Conservation (phyloP, 2,888 invertebrate species). For the Drosophila conformis region DNA sequence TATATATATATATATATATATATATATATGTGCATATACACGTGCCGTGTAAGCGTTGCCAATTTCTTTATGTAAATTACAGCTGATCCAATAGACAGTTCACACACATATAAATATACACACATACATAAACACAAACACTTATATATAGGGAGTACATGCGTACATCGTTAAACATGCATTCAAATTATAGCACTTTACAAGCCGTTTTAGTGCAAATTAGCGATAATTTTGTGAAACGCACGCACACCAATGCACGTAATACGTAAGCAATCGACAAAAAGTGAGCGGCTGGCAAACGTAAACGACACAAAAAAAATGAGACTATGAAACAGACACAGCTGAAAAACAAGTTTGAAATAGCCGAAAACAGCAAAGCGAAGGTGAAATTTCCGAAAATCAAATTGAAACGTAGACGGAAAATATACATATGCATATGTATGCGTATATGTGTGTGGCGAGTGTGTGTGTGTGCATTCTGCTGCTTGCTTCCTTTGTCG, state of each 20-base stretch:
- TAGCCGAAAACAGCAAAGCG: slow-evolving; percentile 81
- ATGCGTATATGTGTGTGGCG: slow-evolving; percentile 14
- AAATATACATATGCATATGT: slow-evolving; percentile 71
- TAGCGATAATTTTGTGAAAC: slow-evolving; percentile 71
- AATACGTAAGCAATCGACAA: slow-evolving; percentile 79
- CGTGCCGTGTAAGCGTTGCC: slow-evolving; percentile 62
- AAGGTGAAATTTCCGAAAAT: slow-evolving; percentile 77
- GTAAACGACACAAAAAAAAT: slow-evolving; percentile 62
- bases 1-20: slow-evolving; percentile 16
- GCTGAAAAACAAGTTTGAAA: slow-evolving; percentile 78
- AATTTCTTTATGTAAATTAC: slow-evolving; percentile 72
- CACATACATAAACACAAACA: neutral
- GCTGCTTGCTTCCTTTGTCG: slow-evolving; percentile 34
- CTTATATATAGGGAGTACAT: neutral
- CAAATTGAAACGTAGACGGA: slow-evolving; percentile 80
- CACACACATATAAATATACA: neutral
- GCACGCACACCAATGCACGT: slow-evolving; percentile 68
- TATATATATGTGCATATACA: slow-evolving; percentile 43
- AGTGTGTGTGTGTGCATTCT: slow-evolving; percentile 59
- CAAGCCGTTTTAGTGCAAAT: slow-evolving; percentile 67
- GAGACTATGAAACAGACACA: slow-evolving; percentile 73
- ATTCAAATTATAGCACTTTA: slow-evolving; percentile 62
- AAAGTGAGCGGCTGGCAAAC: slow-evolving; percentile 76
- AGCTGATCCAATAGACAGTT: slow-evolving; percentile 55
- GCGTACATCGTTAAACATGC: slow-evolving; percentile 43